These are phyloP conservation scores for Spongilla lacustris DNA, from an alignment of 37 sponge, comb jelly and placozoan genomes.

Conservation along the genomic window DNA sequence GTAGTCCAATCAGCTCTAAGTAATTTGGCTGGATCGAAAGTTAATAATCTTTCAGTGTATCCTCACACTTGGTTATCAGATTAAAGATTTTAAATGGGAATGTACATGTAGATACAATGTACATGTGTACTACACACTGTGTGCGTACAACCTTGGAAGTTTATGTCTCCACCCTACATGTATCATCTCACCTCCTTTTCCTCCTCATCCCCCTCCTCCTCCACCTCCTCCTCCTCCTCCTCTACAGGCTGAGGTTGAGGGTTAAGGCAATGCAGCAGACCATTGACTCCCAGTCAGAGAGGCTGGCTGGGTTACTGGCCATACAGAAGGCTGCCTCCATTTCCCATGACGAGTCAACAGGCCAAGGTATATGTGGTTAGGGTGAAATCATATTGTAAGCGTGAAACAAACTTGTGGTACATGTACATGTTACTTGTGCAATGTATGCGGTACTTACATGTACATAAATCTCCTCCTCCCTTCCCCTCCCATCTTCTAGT, in stretches of 20 bases:
- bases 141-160: no score
- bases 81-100: no score
- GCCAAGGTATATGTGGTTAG: slow-evolving; percentile 71
- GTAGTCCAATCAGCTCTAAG: no score
- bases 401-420: neutral
- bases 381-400: neutral
- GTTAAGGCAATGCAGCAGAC: slow-evolving; percentile 84
- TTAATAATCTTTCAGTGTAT: no score
- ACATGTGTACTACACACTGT: no score
- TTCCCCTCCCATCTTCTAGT: slow-evolving; percentile 6
- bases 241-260: slow-evolving; percentile 73
- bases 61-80: no score
- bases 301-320: slow-evolving; percentile 59
- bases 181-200: neutral
- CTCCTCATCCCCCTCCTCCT: neutral
- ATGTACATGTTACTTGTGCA: neutral
- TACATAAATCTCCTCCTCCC: neutral
- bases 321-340: slow-evolving; percentile 33
- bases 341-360: slow-evolving; percentile 70
- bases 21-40: no score
- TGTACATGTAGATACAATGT: no score
- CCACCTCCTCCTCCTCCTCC: neutral
- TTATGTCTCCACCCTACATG: neutral
- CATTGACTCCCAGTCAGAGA: slow-evolving; percentile 75
- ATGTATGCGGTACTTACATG: neutral